phyloP scores from a whole-genome alignment of 2,113 vertebrate species.

The Rhinolophus ferrumequinum region DNA sequence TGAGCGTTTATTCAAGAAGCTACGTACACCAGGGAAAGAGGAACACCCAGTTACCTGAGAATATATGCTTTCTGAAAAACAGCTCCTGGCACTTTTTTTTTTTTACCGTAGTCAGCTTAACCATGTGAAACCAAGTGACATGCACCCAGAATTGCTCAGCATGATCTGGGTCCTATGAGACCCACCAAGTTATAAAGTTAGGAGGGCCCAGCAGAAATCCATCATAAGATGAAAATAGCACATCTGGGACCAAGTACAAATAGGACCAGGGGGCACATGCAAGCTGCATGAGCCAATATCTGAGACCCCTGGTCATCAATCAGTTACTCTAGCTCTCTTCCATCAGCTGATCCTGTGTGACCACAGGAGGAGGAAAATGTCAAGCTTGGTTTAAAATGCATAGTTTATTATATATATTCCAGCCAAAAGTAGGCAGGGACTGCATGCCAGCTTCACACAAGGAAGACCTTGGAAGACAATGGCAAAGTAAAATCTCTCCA shows the following conservation, averaged over 20 bases:
- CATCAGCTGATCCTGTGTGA: background rate
- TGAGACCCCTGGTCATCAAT: background rate
- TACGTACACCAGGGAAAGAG: background rate
- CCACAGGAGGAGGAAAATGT: background rate
- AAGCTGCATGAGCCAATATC: background rate
- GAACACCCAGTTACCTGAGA: background rate
- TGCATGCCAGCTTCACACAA: background rate
- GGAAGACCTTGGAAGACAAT: background rate
- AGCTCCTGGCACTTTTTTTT: background rate
- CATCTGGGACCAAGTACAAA: background rate
- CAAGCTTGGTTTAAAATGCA: background rate
- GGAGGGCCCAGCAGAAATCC: too few relatives aligned
- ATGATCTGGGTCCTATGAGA: background rate
- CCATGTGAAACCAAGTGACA: background rate
- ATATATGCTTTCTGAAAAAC: background rate
- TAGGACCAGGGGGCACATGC: background rate
- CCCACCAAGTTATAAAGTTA: background rate
- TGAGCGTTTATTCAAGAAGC: background rate
- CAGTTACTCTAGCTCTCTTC: background rate
- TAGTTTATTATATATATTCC: background rate
- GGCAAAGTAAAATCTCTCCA: background rate
- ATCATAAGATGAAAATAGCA: background rate
- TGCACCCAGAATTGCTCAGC: background rate
- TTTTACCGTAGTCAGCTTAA: background rate
- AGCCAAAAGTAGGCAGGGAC: background rate